Evolutionary conservation across 1,140 invertebrate genomes (phyloP).

Genomic region (Drosophila oshimai): DNA sequence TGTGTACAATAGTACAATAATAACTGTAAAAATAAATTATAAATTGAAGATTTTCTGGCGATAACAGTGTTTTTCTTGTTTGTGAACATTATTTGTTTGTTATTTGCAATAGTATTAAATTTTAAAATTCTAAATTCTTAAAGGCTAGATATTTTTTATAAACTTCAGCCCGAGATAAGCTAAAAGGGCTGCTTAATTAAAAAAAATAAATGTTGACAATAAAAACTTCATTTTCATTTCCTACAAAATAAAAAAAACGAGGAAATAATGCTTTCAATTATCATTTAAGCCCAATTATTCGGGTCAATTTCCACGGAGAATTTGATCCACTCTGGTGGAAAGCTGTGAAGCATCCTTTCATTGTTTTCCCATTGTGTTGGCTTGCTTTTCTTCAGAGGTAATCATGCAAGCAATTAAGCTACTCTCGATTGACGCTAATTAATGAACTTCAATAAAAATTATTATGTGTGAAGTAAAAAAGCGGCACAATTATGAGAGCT

Average conservation of each 20-base stretch:
- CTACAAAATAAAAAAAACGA: not conserved
- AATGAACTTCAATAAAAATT: conserved; percentile 76
- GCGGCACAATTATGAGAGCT: conserved; percentile 54
- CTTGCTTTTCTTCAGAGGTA: conserved; percentile 21
- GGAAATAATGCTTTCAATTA: not conserved
- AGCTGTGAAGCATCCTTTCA: not conserved
- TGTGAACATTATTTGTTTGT: no score
- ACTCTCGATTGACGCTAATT: conserved; percentile 60
- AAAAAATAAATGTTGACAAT: no score
- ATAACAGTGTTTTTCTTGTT: no score
- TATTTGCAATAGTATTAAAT: no score
- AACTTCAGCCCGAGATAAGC: no score
- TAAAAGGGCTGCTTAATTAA: no score
- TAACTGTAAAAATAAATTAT: no score
- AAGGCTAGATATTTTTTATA: no score
- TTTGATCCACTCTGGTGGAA: not conserved
- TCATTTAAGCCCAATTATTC: conserved; percentile 18
- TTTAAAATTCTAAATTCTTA: no score
- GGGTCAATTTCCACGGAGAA: not conserved
- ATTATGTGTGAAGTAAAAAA: conserved; percentile 52
- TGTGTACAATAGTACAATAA: no score
- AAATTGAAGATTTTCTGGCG: no score
- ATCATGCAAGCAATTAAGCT: conserved; percentile 60
- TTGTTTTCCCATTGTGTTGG: conserved; percentile 12
- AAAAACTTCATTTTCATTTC: not conserved